Evolutionary conservation across 2,797 vertebrate species (phyloP).

Genomic region (Phoxinus dragarum): DNA sequence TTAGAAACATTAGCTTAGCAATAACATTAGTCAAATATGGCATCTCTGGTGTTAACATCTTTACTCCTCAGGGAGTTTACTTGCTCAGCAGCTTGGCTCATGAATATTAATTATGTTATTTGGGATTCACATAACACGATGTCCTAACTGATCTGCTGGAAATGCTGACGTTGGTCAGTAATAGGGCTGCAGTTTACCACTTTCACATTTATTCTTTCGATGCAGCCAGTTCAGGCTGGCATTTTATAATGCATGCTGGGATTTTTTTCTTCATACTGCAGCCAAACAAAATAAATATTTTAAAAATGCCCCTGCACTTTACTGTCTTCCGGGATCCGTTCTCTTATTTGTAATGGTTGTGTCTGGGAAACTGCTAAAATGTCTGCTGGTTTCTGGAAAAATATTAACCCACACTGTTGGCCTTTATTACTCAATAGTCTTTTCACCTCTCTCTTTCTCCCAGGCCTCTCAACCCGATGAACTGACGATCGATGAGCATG

Average conservation of each 20-base stretch:
- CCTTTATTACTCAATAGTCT: conserved; percentile 1
- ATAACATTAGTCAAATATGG: not conserved
- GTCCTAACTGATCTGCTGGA: not conserved
- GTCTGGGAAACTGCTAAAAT: not conserved
- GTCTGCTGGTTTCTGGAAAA: not conserved
- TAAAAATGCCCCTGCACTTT: not conserved
- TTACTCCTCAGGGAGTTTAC: not conserved
- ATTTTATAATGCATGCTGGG: not conserved
- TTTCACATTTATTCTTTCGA: not conserved
- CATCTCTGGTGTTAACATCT: not conserved
- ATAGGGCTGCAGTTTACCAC: not conserved
- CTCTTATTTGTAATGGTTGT: not conserved
- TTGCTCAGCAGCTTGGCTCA: conserved; percentile 1
- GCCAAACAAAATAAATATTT: not conserved
- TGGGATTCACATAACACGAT: not conserved
- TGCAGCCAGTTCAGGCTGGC: not conserved
- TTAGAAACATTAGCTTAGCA: conserved; percentile 2
- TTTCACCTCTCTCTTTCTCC: conserved; percentile 4
- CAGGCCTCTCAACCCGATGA: conserved; percentile 97
- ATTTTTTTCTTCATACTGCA: not conserved
- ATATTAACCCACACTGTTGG: not conserved
- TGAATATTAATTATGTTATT: conserved; percentile 8
- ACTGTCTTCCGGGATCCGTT: not conserved
- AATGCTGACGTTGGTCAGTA: not conserved
- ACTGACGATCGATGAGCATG: conserved; percentile 95